These are phyloP conservation scores for Cacatua alba DNA, from an alignment of 2,113 vertebrate species.

Conservation along the genomic window DNA sequence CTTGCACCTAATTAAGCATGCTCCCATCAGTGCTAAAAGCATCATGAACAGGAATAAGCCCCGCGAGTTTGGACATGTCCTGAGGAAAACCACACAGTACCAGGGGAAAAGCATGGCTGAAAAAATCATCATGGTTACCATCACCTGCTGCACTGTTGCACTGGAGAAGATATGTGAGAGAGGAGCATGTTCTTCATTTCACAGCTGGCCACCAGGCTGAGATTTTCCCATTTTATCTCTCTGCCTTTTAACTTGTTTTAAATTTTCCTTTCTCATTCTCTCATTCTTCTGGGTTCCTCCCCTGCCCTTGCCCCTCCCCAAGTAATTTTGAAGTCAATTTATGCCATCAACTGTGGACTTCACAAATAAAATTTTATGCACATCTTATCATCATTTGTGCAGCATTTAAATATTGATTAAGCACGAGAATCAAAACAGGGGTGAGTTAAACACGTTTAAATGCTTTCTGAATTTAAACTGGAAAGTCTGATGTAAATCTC, in stretches of 20 bases:
- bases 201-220: not conserved
- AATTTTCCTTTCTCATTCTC: not conserved
- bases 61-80: not conserved
- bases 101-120: not conserved
- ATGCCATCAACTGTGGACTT: not conserved
- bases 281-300: not conserved
- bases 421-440: not conserved
- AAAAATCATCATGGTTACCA: not conserved
- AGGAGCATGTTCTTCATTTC: not conserved
- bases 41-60: not conserved
- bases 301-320: rapidly evolving
- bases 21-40: not conserved
- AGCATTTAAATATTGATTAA: not conserved
- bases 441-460: not conserved
- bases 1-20: not conserved
- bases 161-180: not conserved
- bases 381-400: not conserved
- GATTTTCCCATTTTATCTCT: not conserved
- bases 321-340: not conserved
- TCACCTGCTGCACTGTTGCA: not conserved
- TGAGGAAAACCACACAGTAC: not conserved
- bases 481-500: not conserved
- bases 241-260: not conserved
- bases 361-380: not conserved
- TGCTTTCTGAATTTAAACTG: not conserved